These are phyloP conservation scores for Drosophila melanosoma DNA, from an alignment of 2,888 invertebrate species.

Conservation along the genomic window DNA sequence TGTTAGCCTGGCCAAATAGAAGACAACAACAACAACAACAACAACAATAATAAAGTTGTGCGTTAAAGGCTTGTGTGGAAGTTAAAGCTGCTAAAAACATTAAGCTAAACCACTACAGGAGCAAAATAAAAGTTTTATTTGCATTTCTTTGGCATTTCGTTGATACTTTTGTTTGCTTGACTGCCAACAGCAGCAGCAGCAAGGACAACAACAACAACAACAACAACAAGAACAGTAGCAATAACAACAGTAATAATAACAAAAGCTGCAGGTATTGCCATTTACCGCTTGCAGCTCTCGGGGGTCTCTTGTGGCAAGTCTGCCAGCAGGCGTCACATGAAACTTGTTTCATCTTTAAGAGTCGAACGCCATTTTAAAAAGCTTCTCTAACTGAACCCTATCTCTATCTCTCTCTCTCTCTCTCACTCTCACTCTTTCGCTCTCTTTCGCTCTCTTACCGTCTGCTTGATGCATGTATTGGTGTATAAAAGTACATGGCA, in stretches of 20 bases:
- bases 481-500: constrained; percentile 32
- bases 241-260: constrained; percentile 37
- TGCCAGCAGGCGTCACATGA: constrained; percentile 36
- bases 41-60: constrained; percentile 18
- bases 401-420: not conserved
- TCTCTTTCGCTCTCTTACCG: not conserved
- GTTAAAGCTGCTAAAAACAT: constrained; percentile 50
- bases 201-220: constrained; percentile 6
- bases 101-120: constrained; percentile 33
- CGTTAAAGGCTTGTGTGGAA: constrained; percentile 21
- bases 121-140: constrained; percentile 66
- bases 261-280: constrained; percentile 64
- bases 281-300: constrained; percentile 10
- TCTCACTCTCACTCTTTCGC: not conserved
- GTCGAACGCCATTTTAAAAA: constrained; percentile 40
- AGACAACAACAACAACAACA: not conserved
- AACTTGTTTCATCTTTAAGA: constrained; percentile 59
- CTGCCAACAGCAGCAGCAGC: constrained; percentile 18
- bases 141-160: constrained; percentile 73
- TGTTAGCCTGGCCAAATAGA: constrained; percentile 7
- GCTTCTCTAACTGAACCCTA: constrained; percentile 4
- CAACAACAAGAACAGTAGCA: constrained; percentile 12
- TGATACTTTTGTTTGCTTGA: constrained; percentile 52
- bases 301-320: constrained; percentile 31
- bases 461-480: not conserved